Evolutionary conservation across 2,113 vertebrate genomes (phyloP), one percentile per base, ranked within the genome.

Genomic region (Athene cunicularia): DNA sequence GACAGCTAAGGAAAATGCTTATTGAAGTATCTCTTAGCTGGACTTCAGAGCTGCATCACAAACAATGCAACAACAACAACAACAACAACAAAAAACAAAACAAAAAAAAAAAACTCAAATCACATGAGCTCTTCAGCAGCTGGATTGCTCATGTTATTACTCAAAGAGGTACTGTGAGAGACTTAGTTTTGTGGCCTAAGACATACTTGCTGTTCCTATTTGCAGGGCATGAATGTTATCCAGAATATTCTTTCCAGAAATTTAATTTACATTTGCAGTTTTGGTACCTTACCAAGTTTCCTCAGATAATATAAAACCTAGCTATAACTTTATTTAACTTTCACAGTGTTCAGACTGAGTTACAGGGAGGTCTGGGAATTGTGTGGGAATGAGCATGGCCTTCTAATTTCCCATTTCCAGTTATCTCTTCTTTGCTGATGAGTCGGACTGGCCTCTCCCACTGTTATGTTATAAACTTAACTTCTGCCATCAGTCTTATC

Each of bases 381-480:
- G n/a, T 83, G 86, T 91, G 90, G 90, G 79, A 92, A 88, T 52
- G 52, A 91, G 49, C 24, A 35, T 41, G 27, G 27, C 68, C 72
- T 94, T 86, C 92, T 95, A 86, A 62, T 90, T 59, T 76, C 59
- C 13, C 21, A 32, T 90, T 83, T 84, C 24, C 72, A 74, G 63
- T 90, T 95, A 91, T 93, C 66, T 76, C 72, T 83, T 77, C 41
- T 83, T 81, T 88, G 53, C 22, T 88, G 66, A 90, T 94, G 88
- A 86, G 50, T 96, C 76, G 92, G 28, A 63, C 12, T 81, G 59
- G 26, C 64, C 50, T 84, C 47, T 93, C 26, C 33, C 47, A 22
- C 60, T 89, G 28, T 80, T 91, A 22, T 41, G n/a, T 74, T 89
- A 62, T 55, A 87, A 93, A 71, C 16, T 55, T 93, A 80, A 83